Percentiles rank a stretch among this genome's conserved stretches.
Conservation (phyloP, 2,888 invertebrate species). For the Lymantria dispar region DNA sequence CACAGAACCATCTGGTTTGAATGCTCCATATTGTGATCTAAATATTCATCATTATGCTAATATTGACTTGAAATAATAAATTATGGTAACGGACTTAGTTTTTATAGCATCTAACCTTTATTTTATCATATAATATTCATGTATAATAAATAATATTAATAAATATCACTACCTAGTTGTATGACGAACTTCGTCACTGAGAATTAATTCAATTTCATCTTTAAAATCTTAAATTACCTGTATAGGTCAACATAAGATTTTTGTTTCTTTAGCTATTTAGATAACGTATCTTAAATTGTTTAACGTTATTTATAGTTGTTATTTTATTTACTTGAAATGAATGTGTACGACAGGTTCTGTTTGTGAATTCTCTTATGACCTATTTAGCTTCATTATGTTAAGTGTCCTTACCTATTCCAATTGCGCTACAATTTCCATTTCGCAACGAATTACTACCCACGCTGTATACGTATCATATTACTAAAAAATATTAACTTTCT, state of each 20-base stretch:
- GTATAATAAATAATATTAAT: too few relatives aligned
- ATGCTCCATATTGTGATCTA: slow-evolving; percentile 19
- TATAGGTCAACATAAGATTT: too few relatives aligned
- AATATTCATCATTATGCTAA: slow-evolving; percentile 22
- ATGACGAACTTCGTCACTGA: too few relatives aligned
- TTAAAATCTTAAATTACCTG: too few relatives aligned
- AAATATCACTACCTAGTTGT: too few relatives aligned
- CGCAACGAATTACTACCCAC: slow-evolving; percentile 60
- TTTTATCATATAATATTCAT: too few relatives aligned
- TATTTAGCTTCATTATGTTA: slow-evolving; percentile 52
- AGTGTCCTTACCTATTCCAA: slow-evolving; percentile 53
- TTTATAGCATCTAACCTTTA: too few relatives aligned
- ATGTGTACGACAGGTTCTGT: slow-evolving; percentile 33
- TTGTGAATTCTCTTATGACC: slow-evolving; percentile 50
- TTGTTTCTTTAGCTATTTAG: too few relatives aligned
- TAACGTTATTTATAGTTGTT: too few relatives aligned
- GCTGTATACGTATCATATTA: slow-evolving; percentile 74
- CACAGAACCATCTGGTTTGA: slow-evolving; percentile 7
- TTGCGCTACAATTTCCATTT: slow-evolving; percentile 62
- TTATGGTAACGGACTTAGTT: neutral
- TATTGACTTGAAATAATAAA: slow-evolving; percentile 4
- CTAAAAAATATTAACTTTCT: slow-evolving; percentile 76
- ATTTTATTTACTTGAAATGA: slow-evolving; percentile 21
- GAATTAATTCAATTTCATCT: too few relatives aligned
- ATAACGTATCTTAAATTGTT: too few relatives aligned